Base-by-base conservation (phyloP, 2,888 invertebrate genomes). In the Limnephilus marmoratus region DNA sequence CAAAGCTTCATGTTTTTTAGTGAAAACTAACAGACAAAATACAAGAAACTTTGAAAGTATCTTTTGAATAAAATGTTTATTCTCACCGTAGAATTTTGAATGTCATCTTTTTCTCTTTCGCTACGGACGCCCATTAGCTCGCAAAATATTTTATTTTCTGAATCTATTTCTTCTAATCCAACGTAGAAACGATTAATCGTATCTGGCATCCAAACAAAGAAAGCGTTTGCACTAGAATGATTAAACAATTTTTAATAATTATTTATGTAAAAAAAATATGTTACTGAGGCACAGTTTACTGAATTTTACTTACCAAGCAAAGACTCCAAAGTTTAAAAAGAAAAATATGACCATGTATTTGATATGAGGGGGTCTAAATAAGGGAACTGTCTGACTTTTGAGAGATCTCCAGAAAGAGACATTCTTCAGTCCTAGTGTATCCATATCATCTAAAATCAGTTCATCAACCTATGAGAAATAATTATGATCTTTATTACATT, bases 291-390 rank as follows among this genome's bases (percentile, higher is more conserved):
- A 49, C 24, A 24, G 68, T 68, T 68, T 68, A 68, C 18, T 9
- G 68, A 68, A n/a, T 68, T 68, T 68, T 24, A 68, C 68, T 68
- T n/a, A 96, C 96, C 96, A 96, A 95, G 95, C 95, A 87, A 96
- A 96, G 93, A 97, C 97, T 34, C 97, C 95, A 94, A 96, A 96
- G 94, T 97, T 97, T 15, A 97, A 94, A 80, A 95, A 95, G 92
- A 97, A 96, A 15, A 95, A 94, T 31, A 97, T 95, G 12, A 96
- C 91, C 0, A 97, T 97, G 90, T 95, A 95, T 91, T 95, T 96
- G 9, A 97, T 94, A 1, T 97, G 94, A 0, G 97, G 97, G 0
- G 95, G 94, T 92, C 95, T 95, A 94, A 97, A 96, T 88, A 97
- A 94, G 1, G 95, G 95, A 88, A 95, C 94, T 34, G 96, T 95